Evolutionary conservation across 2,797 vertebrate genomes (phyloP).

Genomic region (Emydoidea blandingii): DNA sequence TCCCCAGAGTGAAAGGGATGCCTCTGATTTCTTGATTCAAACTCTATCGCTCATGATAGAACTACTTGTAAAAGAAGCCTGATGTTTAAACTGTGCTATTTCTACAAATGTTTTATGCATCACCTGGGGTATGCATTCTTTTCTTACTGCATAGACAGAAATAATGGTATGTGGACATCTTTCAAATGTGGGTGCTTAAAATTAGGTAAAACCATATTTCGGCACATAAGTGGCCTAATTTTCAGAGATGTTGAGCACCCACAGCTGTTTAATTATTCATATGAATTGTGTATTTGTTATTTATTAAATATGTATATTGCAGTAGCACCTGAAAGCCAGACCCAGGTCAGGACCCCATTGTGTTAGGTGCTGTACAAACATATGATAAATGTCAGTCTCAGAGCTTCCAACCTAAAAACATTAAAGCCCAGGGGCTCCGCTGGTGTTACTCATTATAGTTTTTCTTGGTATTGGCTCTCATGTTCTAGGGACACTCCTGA

Average conservation of each 20-base stretch:
- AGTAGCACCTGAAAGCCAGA: not conserved
- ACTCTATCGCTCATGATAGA: constrained; percentile 14
- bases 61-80: constrained; percentile 3
- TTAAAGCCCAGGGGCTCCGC: not conserved
- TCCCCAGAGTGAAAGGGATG: constrained; percentile 22
- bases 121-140: not conserved
- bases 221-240: not conserved
- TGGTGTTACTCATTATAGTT: not conserved
- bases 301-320: not conserved
- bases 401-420: not conserved
- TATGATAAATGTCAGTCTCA: not conserved
- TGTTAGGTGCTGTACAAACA: not conserved
- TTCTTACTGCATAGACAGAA: not conserved
- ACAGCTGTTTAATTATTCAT: not conserved
- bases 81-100: constrained; percentile 17
- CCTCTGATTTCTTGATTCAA: constrained; percentile 44
- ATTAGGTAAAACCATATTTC: not conserved
- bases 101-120: constrained; percentile 54
- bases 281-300: not conserved
- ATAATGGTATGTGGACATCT: not conserved
- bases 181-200: not conserved
- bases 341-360: not conserved
- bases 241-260: not conserved
- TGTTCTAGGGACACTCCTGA: not conserved
- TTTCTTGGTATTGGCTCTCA: not conserved